A percentile compares a stretch with the other conserved stretches of the same genome.
These are phyloP conservation scores for Mystacornis crossleyi DNA, from an alignment of 2,113 vertebrate genomes.

Conservation along the genomic window DNA sequence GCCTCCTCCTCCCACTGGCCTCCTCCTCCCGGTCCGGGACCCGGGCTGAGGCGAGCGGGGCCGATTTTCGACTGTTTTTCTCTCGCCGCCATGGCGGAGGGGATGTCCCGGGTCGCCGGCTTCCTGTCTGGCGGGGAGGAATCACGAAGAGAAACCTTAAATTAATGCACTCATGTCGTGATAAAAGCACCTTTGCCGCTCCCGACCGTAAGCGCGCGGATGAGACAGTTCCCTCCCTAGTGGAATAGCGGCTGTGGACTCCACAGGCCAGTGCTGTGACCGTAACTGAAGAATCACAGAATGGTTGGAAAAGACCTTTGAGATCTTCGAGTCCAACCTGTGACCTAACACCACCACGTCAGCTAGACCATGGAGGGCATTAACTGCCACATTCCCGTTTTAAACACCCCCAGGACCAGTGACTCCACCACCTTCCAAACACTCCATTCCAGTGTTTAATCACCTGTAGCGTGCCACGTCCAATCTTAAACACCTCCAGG, in stretches of 20 bases:
- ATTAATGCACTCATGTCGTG: not conserved
- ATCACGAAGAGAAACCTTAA: not conserved
- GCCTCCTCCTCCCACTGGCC: too few species aligned
- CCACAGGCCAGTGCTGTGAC: not conserved
- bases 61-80: accelerated
- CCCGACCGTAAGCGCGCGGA: not conserved
- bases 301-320: not conserved
- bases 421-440: not conserved
- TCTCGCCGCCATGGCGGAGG: accelerated
- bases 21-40: too few species aligned
- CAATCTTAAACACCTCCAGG: not conserved
- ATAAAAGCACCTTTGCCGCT: not conserved
- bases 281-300: not conserved
- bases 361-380: not conserved
- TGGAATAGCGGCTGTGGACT: not conserved
- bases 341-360: not conserved
- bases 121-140: accelerated
- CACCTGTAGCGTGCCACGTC: too few species aligned
- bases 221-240: accelerated
- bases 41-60: accelerated
- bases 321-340: not conserved
- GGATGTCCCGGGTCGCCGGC: accelerated
- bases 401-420: too few species aligned
- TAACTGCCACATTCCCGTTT: accelerated
- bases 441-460: not conserved